Percentiles rank a stretch among this genome's conserved stretches.
phyloP scores from a whole-genome alignment of 2,888 invertebrate species.

The Antitype chi region DNA sequence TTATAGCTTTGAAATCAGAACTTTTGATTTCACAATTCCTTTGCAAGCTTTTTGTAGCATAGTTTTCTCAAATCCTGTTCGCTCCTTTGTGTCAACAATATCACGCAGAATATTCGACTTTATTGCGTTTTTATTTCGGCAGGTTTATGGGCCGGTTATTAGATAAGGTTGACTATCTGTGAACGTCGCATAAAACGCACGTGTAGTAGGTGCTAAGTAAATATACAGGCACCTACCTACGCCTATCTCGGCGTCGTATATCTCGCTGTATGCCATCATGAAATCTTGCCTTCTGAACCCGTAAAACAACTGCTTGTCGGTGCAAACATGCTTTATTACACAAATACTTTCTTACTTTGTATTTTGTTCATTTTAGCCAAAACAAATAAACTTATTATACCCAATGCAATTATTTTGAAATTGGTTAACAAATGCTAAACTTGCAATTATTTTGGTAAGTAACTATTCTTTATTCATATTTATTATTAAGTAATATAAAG shows the following conservation, averaged over 20 bases:
- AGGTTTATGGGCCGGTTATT: slow-evolving; percentile 68
- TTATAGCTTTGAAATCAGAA: neutral
- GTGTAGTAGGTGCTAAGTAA: slow-evolving; percentile 5
- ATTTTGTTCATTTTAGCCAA: neutral
- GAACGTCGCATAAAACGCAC: slow-evolving; percentile 53
- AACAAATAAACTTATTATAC: too few relatives aligned
- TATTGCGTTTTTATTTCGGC: slow-evolving; percentile 68
- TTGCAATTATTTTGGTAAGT: neutral
- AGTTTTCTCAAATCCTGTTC: slow-evolving; percentile 39
- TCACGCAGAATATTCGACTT: slow-evolving; percentile 61
- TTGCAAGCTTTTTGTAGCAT: slow-evolving; percentile 11
- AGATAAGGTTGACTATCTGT: slow-evolving; percentile 62
- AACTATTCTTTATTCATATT: neutral
- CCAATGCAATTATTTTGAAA: neutral
- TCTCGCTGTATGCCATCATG: neutral
- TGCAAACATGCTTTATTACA: neutral
- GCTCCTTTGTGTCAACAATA: slow-evolving; percentile 52
- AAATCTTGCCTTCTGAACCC: too few relatives aligned
- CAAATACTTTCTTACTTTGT: neutral
- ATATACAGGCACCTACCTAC: neutral
- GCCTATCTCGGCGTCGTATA: neutral
- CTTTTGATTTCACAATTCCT: slow-evolving; percentile 1
- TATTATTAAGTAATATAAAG: neutral
- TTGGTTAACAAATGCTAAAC: neutral
- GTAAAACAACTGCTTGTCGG: neutral